phyloP scores from a whole-genome alignment of 2,797 vertebrate genomes.

The Moxostoma hubbsi region DNA sequence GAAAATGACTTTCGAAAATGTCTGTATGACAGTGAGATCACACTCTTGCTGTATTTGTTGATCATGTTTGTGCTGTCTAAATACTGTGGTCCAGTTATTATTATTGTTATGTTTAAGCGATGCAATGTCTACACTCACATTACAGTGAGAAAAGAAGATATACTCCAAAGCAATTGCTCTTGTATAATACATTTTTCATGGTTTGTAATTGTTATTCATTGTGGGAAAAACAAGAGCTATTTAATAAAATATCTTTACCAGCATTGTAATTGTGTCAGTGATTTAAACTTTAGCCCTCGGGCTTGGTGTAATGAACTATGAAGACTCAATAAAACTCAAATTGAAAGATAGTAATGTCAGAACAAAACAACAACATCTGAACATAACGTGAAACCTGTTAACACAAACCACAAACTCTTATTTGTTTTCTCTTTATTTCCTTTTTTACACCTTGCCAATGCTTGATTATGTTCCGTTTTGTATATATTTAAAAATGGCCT shows the following conservation, averaged over 20 bases:
- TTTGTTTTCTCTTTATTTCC: neutral
- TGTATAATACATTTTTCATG: slow-evolving; percentile 71
- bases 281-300: neutral
- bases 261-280: neutral
- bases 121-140: slow-evolving; percentile 58
- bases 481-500: slow-evolving; percentile 51
- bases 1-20: slow-evolving; percentile 50
- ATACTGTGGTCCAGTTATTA: slow-evolving; percentile 44
- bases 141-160: slow-evolving; percentile 70
- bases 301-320: slow-evolving; percentile 22
- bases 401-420: slow-evolving; percentile 27
- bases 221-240: slow-evolving; percentile 69
- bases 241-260: slow-evolving; percentile 72
- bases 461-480: slow-evolving; percentile 50
- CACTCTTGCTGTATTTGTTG: slow-evolving; percentile 17
- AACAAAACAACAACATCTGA: slow-evolving; percentile 40
- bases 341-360: slow-evolving; percentile 21
- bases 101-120: slow-evolving; percentile 24
- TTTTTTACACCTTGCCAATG: slow-evolving; percentile 26
- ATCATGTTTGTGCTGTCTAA: slow-evolving; percentile 15
- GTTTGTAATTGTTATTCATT: slow-evolving; percentile 73
- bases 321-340: slow-evolving; percentile 20
- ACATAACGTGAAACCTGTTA: slow-evolving; percentile 55
- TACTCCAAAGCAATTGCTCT: slow-evolving; percentile 76
- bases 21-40: slow-evolving; percentile 35